Evolutionary conservation across 1,140 invertebrate species (phyloP).

Genomic region (Micrasema longulum): DNA sequence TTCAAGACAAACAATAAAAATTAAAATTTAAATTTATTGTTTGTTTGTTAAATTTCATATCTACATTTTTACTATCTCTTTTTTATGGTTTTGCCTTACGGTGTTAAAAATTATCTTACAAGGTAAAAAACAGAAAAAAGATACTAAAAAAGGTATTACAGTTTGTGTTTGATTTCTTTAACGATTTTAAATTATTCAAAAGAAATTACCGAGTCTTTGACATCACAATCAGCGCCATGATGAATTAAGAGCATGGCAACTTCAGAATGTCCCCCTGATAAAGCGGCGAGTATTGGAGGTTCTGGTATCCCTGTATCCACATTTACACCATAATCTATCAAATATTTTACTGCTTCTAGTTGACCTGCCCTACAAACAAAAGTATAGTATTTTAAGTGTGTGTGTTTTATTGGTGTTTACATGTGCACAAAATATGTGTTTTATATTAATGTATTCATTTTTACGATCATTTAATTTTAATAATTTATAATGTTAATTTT

Average conservation of each 20-base stretch:
- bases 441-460: too few species aligned
- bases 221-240: constrained; percentile 78
- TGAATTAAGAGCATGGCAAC: constrained; percentile 76
- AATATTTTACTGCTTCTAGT: constrained; percentile 56
- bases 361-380: constrained; percentile 49
- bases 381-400: too few species aligned
- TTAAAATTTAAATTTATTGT: constrained; percentile 4
- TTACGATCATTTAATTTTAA: too few species aligned
- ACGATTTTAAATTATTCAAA: too few species aligned
- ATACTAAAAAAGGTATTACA: neutral
- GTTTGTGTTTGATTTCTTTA: too few species aligned
- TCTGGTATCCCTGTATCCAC: constrained; percentile 67
- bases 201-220: constrained; percentile 72
- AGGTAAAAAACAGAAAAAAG: neutral
- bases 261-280: constrained; percentile 70
- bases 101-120: too few species aligned
- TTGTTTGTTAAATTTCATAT: too few species aligned
- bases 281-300: constrained; percentile 74
- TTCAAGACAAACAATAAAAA: neutral
- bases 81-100: too few species aligned
- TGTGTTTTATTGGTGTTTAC: too few species aligned
- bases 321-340: constrained; percentile 73
- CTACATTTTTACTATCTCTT: too few species aligned
- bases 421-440: too few species aligned
- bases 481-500: too few species aligned